phyloP scores from a whole-genome alignment of 2,113 vertebrate genomes.

The Procavia capensis region DNA sequence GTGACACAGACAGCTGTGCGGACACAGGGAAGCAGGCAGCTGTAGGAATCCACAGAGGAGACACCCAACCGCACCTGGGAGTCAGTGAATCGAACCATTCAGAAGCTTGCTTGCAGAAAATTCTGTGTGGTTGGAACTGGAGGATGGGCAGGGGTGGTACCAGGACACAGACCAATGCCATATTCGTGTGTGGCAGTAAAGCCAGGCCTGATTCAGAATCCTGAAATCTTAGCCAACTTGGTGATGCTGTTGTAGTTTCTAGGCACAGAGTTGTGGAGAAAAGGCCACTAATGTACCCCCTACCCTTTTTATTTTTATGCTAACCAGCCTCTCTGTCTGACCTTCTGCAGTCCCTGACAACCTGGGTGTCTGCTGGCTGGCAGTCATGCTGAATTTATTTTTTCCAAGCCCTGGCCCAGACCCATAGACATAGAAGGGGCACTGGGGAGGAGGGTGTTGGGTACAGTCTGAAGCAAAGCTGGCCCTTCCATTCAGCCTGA shows the following conservation, averaged over 20 bases:
- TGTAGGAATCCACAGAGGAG: background rate
- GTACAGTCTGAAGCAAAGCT: conserved; percentile 3
- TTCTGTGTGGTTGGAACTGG: background rate
- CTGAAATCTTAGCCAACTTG: background rate
- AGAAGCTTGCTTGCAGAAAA: rapidly evolving
- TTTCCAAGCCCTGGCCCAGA: conserved; percentile 67
- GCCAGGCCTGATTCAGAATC: background rate
- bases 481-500: conserved; percentile 53
- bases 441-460: conserved; percentile 27
- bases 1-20: background rate
- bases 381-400: conserved; percentile 63
- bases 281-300: conserved; percentile 56
- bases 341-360: conserved; percentile 69
- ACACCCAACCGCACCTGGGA: background rate
- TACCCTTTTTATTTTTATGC: background rate
- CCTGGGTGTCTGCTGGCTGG: conserved; percentile 76
- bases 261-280: conserved; percentile 65
- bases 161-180: background rate
- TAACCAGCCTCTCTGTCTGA: conserved; percentile 74
- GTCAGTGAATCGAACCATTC: background rate
- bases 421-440: conserved; percentile 48
- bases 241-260: conserved; percentile 57
- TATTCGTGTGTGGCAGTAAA: background rate
- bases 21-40: rapidly evolving
- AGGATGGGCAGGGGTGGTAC: background rate